A percentile compares a stretch with the other conserved stretches of the same genome.
Conservation (phyloP, 2,888 invertebrate species). For the Eupithecia insigniata region DNA sequence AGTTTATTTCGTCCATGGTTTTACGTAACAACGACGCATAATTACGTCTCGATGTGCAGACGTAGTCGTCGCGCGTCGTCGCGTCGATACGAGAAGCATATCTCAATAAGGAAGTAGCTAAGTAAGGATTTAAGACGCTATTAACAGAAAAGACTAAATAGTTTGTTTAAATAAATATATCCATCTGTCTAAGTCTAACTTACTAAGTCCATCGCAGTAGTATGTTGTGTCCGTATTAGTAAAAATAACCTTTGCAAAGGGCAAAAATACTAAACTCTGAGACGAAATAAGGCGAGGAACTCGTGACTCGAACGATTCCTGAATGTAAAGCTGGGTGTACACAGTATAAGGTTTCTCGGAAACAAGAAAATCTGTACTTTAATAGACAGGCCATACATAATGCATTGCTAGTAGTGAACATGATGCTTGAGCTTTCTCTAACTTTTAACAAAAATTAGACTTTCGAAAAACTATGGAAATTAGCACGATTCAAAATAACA, state of each 20-base stretch:
- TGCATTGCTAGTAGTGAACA: not conserved
- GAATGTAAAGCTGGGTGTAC: conserved; percentile 30
- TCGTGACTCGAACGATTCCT: conserved; percentile 71
- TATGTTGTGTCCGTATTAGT: conserved; percentile 39
- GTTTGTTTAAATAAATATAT: too few species aligned
- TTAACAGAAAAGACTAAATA: too few species aligned
- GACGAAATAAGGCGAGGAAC: conserved; percentile 61
- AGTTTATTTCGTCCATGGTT: too few species aligned
- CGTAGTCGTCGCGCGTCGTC: too few species aligned
- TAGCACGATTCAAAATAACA: not conserved
- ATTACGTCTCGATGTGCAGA: not conserved
- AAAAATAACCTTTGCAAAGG: conserved; percentile 56
- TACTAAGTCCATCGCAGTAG: not conserved
- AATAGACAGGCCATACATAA: not conserved
- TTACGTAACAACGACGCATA: not conserved
- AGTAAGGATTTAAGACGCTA: too few species aligned
- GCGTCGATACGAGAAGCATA: not conserved
- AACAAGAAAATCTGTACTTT: not conserved
- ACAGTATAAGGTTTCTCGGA: conserved; percentile 15
- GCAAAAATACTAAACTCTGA: conserved; percentile 57
- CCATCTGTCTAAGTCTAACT: too few species aligned
- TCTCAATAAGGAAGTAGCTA: not conserved
- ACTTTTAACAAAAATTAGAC: not conserved
- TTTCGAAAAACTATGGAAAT: not conserved
- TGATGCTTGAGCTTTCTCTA: not conserved